Conservation (phyloP, 2,113 vertebrate genomes). For the Procavia capensis region DNA sequence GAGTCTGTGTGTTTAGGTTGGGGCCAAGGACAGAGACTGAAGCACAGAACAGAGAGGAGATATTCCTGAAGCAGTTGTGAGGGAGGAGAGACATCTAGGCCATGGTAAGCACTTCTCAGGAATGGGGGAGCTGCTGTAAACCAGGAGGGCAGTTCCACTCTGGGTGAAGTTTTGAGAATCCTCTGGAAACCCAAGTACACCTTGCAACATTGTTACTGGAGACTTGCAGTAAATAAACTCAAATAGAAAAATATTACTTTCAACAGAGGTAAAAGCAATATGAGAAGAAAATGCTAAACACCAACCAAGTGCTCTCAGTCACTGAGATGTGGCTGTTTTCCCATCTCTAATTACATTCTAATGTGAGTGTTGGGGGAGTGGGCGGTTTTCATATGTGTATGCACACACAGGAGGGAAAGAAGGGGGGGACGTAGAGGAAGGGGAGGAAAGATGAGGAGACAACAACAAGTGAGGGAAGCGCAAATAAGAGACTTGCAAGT, state of each 20-base stretch:
- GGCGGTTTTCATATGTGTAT: no score
- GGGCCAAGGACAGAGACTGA: background rate
- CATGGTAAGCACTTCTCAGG: background rate
- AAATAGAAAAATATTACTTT: background rate
- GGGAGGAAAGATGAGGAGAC: accelerated
- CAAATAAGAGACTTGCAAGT: background rate
- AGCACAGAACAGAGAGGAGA: background rate
- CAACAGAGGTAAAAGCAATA: background rate
- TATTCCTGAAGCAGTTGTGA: background rate
- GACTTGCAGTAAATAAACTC: no score
- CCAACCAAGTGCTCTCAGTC: background rate
- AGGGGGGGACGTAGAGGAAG: no score
- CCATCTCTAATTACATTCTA: background rate
- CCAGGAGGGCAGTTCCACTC: background rate
- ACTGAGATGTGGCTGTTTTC: background rate
- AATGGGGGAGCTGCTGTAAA: background rate
- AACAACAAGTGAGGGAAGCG: no score
- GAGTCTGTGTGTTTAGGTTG: background rate
- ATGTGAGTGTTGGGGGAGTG: background rate
- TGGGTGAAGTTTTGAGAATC: background rate
- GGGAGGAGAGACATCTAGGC: background rate
- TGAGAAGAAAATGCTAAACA: background rate
- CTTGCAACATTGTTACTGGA: background rate
- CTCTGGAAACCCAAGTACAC: background rate
- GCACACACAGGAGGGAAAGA: no score